phyloP scores from a whole-genome alignment of 2,888 invertebrate genomes.

The Conistra vaccinii region DNA sequence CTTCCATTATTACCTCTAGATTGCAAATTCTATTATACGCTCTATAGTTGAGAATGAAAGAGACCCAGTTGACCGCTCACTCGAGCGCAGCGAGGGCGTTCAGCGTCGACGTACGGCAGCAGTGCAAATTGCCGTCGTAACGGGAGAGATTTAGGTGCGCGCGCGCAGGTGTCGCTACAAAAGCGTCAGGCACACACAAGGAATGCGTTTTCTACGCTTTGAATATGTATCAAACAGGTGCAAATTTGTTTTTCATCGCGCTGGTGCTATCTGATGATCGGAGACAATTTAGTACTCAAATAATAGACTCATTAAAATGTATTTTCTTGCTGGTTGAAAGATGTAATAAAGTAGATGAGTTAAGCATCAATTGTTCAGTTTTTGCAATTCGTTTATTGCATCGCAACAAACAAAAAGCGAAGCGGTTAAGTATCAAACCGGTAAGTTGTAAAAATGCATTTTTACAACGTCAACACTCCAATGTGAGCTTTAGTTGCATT shows the following conservation, averaged over 20 bases:
- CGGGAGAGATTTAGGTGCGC: slow-evolving; percentile 66
- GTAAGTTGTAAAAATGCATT: slow-evolving; percentile 24
- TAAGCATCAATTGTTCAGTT: slow-evolving; percentile 40
- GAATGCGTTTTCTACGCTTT: slow-evolving; percentile 56
- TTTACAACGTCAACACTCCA: slow-evolving; percentile 21
- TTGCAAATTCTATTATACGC: slow-evolving; percentile 4
- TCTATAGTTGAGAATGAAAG: slow-evolving; percentile 27
- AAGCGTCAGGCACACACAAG: slow-evolving; percentile 9
- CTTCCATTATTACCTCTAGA: background rate
- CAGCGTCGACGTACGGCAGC: slow-evolving; percentile 37
- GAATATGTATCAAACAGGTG: slow-evolving; percentile 58
- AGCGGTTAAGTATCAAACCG: slow-evolving; percentile 11
- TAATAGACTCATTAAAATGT: slow-evolving; percentile 21
- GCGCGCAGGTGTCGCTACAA: slow-evolving; percentile 65
- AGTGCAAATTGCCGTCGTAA: slow-evolving; percentile 65
- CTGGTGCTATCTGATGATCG: slow-evolving; percentile 14
- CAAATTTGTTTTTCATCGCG: slow-evolving; percentile 37
- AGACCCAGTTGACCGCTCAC: slow-evolving; percentile 49
- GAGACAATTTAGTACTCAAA: slow-evolving; percentile 23
- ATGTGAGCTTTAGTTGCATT: slow-evolving; percentile 14
- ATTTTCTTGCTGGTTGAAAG: background rate
- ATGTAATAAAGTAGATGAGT: slow-evolving; percentile 26
- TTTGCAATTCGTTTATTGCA: slow-evolving; percentile 32
- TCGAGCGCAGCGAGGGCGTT: slow-evolving; percentile 44
- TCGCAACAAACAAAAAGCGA: slow-evolving; percentile 28